These are phyloP conservation scores for Sandelia bainsii DNA, from an alignment of 2,797 vertebrate species.

Conservation along the genomic window DNA sequence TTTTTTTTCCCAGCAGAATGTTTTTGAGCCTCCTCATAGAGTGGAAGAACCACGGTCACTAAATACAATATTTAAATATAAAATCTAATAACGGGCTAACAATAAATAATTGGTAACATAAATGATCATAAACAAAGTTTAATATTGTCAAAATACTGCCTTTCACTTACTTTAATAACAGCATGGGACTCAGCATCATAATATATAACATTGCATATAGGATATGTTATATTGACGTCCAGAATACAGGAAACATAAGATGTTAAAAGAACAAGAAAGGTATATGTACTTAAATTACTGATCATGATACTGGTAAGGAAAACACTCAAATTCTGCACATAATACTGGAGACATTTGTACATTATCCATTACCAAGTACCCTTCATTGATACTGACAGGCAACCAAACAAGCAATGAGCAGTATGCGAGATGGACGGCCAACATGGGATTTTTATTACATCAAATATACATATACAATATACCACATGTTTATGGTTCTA, in stretches of 20 bases:
- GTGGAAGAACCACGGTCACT: slow-evolving; percentile 16
- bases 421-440: slow-evolving; percentile 45
- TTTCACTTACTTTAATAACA: not conserved
- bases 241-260: too few species aligned
- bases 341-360: slow-evolving; percentile 36
- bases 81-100: not conserved
- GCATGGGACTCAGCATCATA: too few species aligned
- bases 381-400: slow-evolving; percentile 57
- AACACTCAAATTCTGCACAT: slow-evolving; percentile 50
- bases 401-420: slow-evolving; percentile 60
- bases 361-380: slow-evolving; percentile 32
- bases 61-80: not conserved
- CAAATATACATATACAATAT: slow-evolving; percentile 32
- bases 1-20: slow-evolving; percentile 32
- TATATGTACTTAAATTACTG: slow-evolving; percentile 43
- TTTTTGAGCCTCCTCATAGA: slow-evolving; percentile 36
- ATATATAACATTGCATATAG: too few species aligned
- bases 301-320: slow-evolving; percentile 55
- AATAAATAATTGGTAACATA: not conserved
- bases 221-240: too few species aligned
- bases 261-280: not conserved
- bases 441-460: slow-evolving; percentile 58
- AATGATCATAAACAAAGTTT: slow-evolving; percentile 29
- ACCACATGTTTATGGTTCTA: slow-evolving; percentile 59
- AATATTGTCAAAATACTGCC: slow-evolving; percentile 17